phyloP scores from a whole-genome alignment of 1,140 invertebrate species.

The Tetramorium alpestre region DNA sequence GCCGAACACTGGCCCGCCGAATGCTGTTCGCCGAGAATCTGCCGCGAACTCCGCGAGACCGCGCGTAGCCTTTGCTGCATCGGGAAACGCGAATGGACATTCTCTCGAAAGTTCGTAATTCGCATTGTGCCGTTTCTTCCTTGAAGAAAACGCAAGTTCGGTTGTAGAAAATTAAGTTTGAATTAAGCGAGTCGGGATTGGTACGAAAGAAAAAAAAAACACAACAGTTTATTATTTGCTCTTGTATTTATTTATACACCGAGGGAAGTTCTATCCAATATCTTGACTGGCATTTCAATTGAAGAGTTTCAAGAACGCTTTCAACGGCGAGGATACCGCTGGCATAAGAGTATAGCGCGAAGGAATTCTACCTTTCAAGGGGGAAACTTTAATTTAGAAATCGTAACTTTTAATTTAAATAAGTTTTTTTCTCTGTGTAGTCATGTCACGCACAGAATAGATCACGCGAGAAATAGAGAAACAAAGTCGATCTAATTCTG shows the following conservation, averaged over 20 bases:
- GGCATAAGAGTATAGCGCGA: not conserved
- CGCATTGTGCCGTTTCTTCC: not conserved
- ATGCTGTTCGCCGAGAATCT: conserved; percentile 32
- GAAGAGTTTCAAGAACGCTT: not conserved
- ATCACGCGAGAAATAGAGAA: not conserved
- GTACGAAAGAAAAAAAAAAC: not conserved
- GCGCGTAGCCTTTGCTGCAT: conserved; percentile 46
- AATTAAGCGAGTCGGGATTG: not conserved
- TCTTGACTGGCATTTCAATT: conserved; percentile 8
- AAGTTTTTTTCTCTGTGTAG: not conserved
- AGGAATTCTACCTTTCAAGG: not conserved
- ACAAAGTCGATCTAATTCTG: not conserved
- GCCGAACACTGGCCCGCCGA: conserved; percentile 60
- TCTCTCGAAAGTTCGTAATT: not conserved
- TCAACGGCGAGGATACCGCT: not conserved
- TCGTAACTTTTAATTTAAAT: conserved; percentile 13
- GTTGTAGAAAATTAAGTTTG: conserved; percentile 11
- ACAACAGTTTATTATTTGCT: conserved; percentile 5
- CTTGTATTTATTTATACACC: not conserved
- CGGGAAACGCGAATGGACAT: conserved; percentile 59
- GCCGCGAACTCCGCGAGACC: conserved; percentile 6
- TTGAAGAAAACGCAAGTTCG: not conserved
- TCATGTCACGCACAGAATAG: not conserved
- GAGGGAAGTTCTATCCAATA: not conserved
- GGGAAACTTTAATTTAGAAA: not conserved